Base-by-base conservation (phyloP, 2,113 vertebrate genomes). In the Hippocampus barbouri region DNA sequence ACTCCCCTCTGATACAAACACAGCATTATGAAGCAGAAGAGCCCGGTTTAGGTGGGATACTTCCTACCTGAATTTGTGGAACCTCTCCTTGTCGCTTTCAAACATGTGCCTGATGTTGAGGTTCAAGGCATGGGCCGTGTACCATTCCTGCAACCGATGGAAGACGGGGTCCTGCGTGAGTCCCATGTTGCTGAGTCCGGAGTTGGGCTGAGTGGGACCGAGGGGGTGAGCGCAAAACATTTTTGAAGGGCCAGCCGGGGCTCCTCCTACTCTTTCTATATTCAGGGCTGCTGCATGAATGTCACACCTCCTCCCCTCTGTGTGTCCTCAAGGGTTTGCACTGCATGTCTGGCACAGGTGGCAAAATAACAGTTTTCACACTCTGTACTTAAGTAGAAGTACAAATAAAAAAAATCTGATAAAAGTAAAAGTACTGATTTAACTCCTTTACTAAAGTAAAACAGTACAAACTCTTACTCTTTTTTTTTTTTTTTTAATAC, bases 71-170 rank as follows among this genome's bases (percentile, higher is more conserved):
- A 97, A 89, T 56, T 91, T 94, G 78, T 73, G 88, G 92, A 97
- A 97, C 40, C 96, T 92, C 5, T 94, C 92, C 81, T 92, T 91
- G 73, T 97, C 94, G 6, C 83, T 74, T 5, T 95, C 91, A 79
- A 98, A 98, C 85, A 97, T 92, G 71, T 91, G 82, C 83, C 96
- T 94, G 87, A 98, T 83, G 79, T 93, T 94, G 78, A 98, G 93
- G 54, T 84, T 88, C 63, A 90, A 71, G 53, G 85, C 82, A 49
- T 95, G 91, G 68, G 90, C 89, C 43, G 86, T 90, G 86, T 94
- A 90, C 95, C 95, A 97, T 7, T 96, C 85, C 85, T 90, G 77
- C 72, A 98, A 93, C 79, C 93, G 93, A 77, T 94, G 88, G 87
- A 94, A 98, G 74, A 86, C 89, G 57, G 95, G 91, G 81, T 96